Base-by-base conservation (phyloP, 2,113 vertebrate species). In the Pteruthius melanotis region DNA sequence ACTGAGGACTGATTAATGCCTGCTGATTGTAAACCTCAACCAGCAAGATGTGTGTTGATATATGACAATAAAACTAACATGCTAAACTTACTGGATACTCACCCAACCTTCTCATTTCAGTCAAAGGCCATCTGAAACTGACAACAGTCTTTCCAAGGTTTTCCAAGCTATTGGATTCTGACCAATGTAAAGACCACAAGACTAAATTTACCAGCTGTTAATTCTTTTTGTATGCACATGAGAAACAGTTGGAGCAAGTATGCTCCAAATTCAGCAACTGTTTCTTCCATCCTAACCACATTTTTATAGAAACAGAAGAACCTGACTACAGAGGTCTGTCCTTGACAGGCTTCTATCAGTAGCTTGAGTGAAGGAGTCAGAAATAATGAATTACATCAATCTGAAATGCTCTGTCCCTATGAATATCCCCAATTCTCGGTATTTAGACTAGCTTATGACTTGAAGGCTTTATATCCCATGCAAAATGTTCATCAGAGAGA, bases 191-290 rank as follows among this genome's bases (percentile, higher is more conserved):
- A 87, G 61, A 95, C 76, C 57, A 89, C 31, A 93, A 76, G 53
- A 82, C 64, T 50, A 90, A 83, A 93, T 94, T 83, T 87, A 56
- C 42, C 63, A 91, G 59, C 63, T 91, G 87, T 61, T 84, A 76
- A 87, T 91, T 91, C 39, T 74, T 96, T 89, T 70, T 39, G 63
- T 80, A 53, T 47, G 53, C 26, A 30, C 42, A 68, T 33, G 40
- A 81, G 42, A 94, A 93, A 91, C 40, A 93, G 65, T 26, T 79
- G 78, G 66, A 93, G 33, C 39, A 70, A 77, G 13, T 50, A 87
- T 13, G 53, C 21, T 85, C 54, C 84, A 94, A 93, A 93, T 61
- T 93, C 65, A 91, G 63, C 82, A 85, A 89, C 63, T 76, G n/a
- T 76, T 94, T 87, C 63, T 87, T 72, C 72, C 69, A 65, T 57